These are phyloP conservation scores for Cricetomys ansorgei DNA, from an alignment of 2,113 vertebrate species.

Conservation along the genomic window DNA sequence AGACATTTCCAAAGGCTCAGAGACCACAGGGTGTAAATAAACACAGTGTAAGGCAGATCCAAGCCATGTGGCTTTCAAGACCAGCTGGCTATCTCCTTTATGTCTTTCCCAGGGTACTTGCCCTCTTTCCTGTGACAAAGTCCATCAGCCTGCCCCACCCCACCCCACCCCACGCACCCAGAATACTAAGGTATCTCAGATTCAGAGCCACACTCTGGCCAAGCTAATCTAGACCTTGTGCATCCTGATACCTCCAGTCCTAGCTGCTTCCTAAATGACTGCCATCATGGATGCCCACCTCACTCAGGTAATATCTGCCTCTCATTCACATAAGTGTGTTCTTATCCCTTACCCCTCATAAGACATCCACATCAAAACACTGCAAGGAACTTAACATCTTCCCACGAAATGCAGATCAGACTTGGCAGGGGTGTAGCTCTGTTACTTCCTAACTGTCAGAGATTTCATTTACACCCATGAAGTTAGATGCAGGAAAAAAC, in stretches of 20 bases:
- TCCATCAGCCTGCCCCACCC: background rate
- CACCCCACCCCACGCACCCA: background rate
- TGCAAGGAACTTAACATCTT: background rate
- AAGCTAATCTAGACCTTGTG: background rate
- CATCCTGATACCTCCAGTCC: background rate
- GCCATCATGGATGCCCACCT: background rate
- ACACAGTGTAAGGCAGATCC: conserved; percentile 2
- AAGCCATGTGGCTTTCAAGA: conserved; percentile 6
- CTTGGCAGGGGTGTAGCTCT: background rate
- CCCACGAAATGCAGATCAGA: conserved; percentile 19
- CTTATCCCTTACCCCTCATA: background rate
- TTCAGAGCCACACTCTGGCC: background rate
- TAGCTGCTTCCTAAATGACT: background rate
- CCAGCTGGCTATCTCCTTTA: background rate
- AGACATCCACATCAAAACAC: background rate
- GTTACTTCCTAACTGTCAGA: conserved; percentile 43
- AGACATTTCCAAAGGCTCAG: conserved; percentile 28
- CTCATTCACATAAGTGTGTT: background rate
- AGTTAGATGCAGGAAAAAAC: conserved; percentile 25
- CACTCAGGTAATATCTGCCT: background rate
- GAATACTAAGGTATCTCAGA: background rate
- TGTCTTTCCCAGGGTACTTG: background rate
- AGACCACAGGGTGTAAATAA: background rate
- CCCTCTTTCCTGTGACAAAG: background rate
- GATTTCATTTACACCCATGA: conserved; percentile 51